Base-by-base conservation (phyloP, 2,888 invertebrate genomes). In the Sthenelais limicola region DNA sequence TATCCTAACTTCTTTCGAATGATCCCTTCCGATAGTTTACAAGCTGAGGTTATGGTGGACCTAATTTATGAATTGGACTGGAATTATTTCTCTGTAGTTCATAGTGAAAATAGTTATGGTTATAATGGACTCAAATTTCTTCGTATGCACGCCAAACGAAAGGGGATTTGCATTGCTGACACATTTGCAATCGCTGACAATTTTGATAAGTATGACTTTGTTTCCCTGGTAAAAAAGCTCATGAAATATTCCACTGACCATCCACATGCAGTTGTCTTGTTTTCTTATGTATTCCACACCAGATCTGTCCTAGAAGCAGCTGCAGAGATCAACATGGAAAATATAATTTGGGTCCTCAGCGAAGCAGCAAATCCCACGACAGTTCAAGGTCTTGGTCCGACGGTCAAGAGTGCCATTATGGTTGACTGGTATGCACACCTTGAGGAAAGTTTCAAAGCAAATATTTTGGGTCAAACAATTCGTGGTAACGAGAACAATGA, bases 21-120 rank as follows among this genome's bases (percentile, higher is more conserved):
- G 18, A 56, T 56, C 56, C 56, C 56, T n/a, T 30, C 56, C 9
- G 56, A 56, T n/a, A 56, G 56, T 32, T 56, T 56, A 15, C 56
- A 56, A 33, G 56, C 56, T 15, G 33, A 56, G 18, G 56, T 24
- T 9, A 33, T 56, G 5, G 33, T 56, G 18, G 56, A 56, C 24
- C 30, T 56, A 1, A 28, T 56, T 32, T 18, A n/a, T n/a, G 12
- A 56, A n/a, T 56, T 56, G 18, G 56, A 32, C 30, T 56, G 56
- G 56, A 56, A 30, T 21, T 56, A 56, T 33, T 21, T 56, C 33
- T 56, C 56, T n/a, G 33, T 56, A 12, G 56, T 56, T 1, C 56
- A 56, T 21, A 56, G 56, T 15, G 56, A 56, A 21, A 56, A 56
- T 33, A 56, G 1, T n/a, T 56, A 56, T 32, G 56, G 56, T n/a